Percentiles rank a stretch among this genome's conserved stretches.
phyloP scores from a whole-genome alignment of 2,797 vertebrate genomes.

The Notolabrus celidotus region DNA sequence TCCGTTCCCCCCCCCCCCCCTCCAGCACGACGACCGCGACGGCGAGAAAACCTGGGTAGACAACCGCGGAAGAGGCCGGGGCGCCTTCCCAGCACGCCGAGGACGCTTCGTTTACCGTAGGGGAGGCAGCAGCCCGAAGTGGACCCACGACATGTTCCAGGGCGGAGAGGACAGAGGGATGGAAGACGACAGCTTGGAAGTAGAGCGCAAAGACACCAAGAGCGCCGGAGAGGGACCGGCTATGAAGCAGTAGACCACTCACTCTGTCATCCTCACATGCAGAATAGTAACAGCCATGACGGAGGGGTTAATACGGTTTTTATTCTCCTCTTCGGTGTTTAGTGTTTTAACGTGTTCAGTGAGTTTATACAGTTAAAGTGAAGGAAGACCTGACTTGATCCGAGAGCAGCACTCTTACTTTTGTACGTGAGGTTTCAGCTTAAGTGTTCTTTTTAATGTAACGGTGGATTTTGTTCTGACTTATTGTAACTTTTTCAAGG shows the following conservation, averaged over 20 bases:
- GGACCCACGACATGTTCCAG: constrained; percentile 93
- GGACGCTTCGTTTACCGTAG: constrained; percentile 94
- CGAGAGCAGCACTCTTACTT: constrained; percentile 27
- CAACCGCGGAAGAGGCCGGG: constrained; percentile 88
- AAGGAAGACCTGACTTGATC: constrained; percentile 30
- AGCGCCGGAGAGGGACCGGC: constrained; percentile 70
- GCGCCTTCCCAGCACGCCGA: constrained; percentile 89
- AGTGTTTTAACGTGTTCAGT: constrained; percentile 35
- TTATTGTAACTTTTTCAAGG: constrained; percentile 26
- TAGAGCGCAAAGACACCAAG: constrained; percentile 90
- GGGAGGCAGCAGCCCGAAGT: constrained; percentile 84
- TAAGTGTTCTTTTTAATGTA: constrained; percentile 19
- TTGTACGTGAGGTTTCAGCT: constrained; percentile 16
- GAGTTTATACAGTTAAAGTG: constrained; percentile 24
- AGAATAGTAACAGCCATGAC: constrained; percentile 4
- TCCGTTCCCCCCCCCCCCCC: not conserved
- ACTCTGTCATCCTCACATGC: not conserved
- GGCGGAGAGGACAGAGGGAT: constrained; percentile 90
- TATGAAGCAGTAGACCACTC: constrained; percentile 81
- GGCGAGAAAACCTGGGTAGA: constrained; percentile 95
- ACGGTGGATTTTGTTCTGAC: constrained; percentile 23
- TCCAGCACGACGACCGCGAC: constrained; percentile 96
- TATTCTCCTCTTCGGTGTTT: constrained; percentile 1
- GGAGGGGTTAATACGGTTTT: not conserved
- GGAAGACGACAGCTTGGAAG: constrained; percentile 88